Base-by-base conservation (phyloP, 2,797 vertebrate genomes). In the Micropoecilia bifurca region DNA sequence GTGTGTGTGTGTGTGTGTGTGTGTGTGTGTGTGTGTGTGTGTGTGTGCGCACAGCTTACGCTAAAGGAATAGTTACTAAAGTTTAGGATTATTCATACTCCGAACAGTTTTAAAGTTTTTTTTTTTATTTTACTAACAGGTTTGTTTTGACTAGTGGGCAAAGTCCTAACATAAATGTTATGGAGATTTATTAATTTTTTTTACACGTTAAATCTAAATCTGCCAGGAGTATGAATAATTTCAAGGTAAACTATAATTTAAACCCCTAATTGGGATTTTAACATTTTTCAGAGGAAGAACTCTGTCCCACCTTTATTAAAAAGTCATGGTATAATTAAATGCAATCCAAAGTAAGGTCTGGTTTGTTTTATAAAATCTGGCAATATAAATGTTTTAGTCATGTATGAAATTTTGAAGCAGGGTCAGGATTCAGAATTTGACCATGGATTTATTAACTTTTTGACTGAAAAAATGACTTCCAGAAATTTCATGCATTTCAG, bases 21-120 rank as follows among this genome's bases (percentile, higher is more conserved):
- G 39, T 39, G 36, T 39, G 36, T 5, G 39, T 5, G 39, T 39
- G 39, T 6, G 5, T 5, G 39, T 41, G 6, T 0, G 7, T 7
- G 6, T 36, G 41, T 43, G 39, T n/a, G 22, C 5, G 66, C 66
- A n/a, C 66, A 69, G 39, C 6, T 18, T 25, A 71, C 25, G 28
- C 80, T 74, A 77, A 78, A 80, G 36, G 50, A 69, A 75, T 36
- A 28, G 18, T 76, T 76, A 22, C 69, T 73, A 6, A 69, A 43
- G 39, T 41, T 69, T 43, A 4, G 22, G 30, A 63, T 39, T 63
- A 30, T 59, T 59, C 13, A 30, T 30, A 28, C 57, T 59, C 13
- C 57, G 30, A 30, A 9, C 57, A 61, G 4, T 30, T 61, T 61
- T 61, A 63, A 63, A 63, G 30, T 9, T 10, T 43, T 55, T 61